A percentile compares a stretch with the other conserved stretches of the same genome.
Conservation (phyloP, 2,888 invertebrate species). For the Nysson spinosus region DNA sequence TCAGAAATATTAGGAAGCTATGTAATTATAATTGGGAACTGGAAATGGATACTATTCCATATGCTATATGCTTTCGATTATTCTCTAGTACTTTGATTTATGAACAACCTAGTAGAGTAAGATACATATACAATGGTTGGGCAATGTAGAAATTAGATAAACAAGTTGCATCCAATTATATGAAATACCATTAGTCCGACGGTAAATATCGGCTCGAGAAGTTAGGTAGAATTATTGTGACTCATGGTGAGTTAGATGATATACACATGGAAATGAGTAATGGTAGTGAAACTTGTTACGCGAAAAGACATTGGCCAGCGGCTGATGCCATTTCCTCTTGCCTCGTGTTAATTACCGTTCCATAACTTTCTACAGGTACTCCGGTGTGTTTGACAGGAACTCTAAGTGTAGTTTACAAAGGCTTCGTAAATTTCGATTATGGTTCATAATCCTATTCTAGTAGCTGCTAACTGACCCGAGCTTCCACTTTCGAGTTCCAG, state of each 20-base stretch:
- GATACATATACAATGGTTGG: too few species aligned
- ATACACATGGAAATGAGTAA: conserved; percentile 13
- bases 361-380: conserved; percentile 32
- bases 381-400: conserved; percentile 34
- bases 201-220: conserved; percentile 15
- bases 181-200: conserved; percentile 17
- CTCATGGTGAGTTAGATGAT: conserved; percentile 33
- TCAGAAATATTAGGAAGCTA: too few species aligned
- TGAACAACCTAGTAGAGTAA: too few species aligned
- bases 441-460: conserved; percentile 33
- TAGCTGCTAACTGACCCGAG: conserved; percentile 7
- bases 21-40: too few species aligned
- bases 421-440: conserved; percentile 37
- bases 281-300: conserved; percentile 44
- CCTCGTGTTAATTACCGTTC: conserved; percentile 31
- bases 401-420: conserved; percentile 30
- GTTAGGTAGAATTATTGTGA: conserved; percentile 18
- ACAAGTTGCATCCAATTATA: conserved; percentile 23
- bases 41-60: too few species aligned
- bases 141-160: conserved; percentile 17
- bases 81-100: too few species aligned
- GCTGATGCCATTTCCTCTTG: conserved; percentile 29
- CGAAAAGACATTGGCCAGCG: conserved; percentile 15
- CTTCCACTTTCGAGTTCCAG: conserved; percentile 5
- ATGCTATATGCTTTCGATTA: too few species aligned